Evolutionary conservation across 30 jellyfish, hydroid and myxozoan genomes (phyloP), one percentile per base, ranked within the genome.

Genomic region (Phacellophora camtschatica): DNA sequence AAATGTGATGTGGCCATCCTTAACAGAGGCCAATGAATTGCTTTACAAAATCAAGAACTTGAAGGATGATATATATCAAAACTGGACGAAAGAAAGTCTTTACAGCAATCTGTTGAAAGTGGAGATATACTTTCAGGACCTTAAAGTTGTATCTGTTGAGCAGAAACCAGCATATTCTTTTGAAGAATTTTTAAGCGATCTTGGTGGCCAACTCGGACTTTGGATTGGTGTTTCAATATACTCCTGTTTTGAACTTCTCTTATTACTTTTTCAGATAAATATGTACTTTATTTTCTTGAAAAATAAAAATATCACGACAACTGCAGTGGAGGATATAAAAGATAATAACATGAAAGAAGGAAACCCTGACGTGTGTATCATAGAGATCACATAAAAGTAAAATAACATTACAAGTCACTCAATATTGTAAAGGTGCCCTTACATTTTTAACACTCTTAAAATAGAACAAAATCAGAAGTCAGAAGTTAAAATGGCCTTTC

Each of bases 191-290:
- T 30, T 66, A 12, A 11, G 74, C 28, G 86, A 81, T 54, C 53
- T 81, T 16, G 86, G 93, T 8, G 93, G 93, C 2, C 92, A 62
- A 58, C 18, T 66, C 3, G 92, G 92, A 11, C 53, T 80, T 16
- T 80, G 76, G 77, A 20, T 80, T 22, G 92, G 92, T 36, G 92
- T 69, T 31, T 81, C 93, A 20, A 22, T 64, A 2, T 80, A 27
- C 35, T 63, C 85, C 6, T 16, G 57, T 13, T 25, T 80, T 32
- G 85, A 80, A 80, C 13, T 80, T 11, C n/a, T n/a, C n/a, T n/a
- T n/a, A n/a, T n/a, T n/a, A n/a, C n/a, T n/a, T n/a, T n/a, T n/a
- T n/a, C n/a, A n/a, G n/a, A n/a, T n/a, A n/a, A n/a, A n/a, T n/a
- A n/a, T n/a, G n/a, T n/a, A n/a, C n/a, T n/a, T n/a, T n/a, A n/a